These are phyloP conservation scores for Sinhomidia bicolor DNA, from an alignment of 2,888 invertebrate genomes.

Conservation along the genomic window DNA sequence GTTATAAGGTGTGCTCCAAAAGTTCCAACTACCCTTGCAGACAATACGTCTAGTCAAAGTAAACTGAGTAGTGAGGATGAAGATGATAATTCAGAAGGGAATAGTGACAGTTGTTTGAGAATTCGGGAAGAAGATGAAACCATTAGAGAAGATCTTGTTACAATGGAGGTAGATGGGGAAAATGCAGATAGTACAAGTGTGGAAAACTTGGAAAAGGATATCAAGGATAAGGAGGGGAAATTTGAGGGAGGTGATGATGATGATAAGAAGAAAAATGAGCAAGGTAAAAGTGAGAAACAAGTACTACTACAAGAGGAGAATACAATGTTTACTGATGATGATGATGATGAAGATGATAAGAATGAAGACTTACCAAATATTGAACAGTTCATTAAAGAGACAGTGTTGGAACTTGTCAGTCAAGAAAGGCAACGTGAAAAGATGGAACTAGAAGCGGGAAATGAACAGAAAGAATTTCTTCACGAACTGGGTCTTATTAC, in stretches of 20 bases:
- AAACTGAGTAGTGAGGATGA: not conserved
- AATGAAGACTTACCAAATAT: slow-evolving; percentile 68
- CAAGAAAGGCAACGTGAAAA: slow-evolving; percentile 63
- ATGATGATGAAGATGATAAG: slow-evolving; percentile 54
- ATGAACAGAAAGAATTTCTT: slow-evolving; percentile 74
- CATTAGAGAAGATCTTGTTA: too few species aligned
- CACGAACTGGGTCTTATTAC: slow-evolving; percentile 74
- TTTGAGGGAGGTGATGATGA: not conserved
- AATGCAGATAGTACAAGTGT: slow-evolving; percentile 44
- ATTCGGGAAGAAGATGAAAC: too few species aligned
- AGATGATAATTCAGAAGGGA: not conserved
- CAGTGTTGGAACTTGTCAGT: slow-evolving; percentile 70
- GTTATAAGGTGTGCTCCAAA: slow-evolving; percentile 61
- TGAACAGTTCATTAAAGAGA: slow-evolving; percentile 74
- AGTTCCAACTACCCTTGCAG: not conserved
- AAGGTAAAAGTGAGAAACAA: slow-evolving; percentile 64
- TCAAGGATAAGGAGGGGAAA: not conserved
- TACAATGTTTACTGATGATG: slow-evolving; percentile 49
- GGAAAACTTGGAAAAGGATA: not conserved
- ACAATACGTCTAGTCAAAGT: slow-evolving; percentile 20
- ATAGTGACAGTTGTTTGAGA: too few species aligned
- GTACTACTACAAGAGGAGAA: slow-evolving; percentile 43
- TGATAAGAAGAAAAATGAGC: slow-evolving; percentile 12
- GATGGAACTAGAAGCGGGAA: slow-evolving; percentile 50
- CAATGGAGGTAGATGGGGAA: too few species aligned